Conservation (phyloP, 1,140 invertebrate species). For the Himalopsyche phryganea region DNA sequence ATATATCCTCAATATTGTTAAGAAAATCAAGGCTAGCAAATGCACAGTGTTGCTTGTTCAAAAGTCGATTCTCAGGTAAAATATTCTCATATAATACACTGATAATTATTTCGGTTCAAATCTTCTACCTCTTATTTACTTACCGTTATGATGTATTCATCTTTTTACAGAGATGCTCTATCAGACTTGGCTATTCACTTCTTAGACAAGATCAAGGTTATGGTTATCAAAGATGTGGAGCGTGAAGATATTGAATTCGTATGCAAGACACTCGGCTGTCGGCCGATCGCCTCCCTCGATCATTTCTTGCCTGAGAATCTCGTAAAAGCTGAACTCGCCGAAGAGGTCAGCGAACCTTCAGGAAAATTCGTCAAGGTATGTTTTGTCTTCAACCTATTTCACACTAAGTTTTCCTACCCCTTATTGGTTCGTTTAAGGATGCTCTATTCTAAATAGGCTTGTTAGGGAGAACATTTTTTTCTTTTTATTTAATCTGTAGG, state of each 20-base stretch:
- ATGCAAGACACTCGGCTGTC: conserved; percentile 91
- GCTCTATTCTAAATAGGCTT: too few species aligned
- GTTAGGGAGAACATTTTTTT: too few species aligned
- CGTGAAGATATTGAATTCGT: conserved; percentile 97
- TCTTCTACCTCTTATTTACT: too few species aligned
- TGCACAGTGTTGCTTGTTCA: conserved; percentile 98
- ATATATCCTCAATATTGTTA: conserved; percentile 98
- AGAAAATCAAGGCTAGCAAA: conserved; percentile 97
- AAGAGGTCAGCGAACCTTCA: conserved; percentile 87
- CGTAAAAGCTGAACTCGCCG: conserved; percentile 88
- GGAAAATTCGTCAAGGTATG: conserved; percentile 91
- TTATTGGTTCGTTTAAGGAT: too few species aligned
- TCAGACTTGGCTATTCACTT: conserved; percentile 97
- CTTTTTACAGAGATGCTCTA: conserved; percentile 76
- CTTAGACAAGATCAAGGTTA: conserved; percentile 98
- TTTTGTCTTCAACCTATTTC: conserved; percentile 1
- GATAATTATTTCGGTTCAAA: too few species aligned
- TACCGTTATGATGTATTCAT: too few species aligned
- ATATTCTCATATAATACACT: neutral
- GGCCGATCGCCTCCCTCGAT: conserved; percentile 97
- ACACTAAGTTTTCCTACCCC: too few species aligned
- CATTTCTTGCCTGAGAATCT: conserved; percentile 93
- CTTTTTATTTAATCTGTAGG: too few species aligned
- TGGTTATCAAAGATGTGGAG: conserved; percentile 98
- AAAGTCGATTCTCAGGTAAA: conserved; percentile 92